Evolutionary conservation across 2,113 vertebrate genomes (phyloP).

Genomic region (Misgurnus mizolepis): DNA sequence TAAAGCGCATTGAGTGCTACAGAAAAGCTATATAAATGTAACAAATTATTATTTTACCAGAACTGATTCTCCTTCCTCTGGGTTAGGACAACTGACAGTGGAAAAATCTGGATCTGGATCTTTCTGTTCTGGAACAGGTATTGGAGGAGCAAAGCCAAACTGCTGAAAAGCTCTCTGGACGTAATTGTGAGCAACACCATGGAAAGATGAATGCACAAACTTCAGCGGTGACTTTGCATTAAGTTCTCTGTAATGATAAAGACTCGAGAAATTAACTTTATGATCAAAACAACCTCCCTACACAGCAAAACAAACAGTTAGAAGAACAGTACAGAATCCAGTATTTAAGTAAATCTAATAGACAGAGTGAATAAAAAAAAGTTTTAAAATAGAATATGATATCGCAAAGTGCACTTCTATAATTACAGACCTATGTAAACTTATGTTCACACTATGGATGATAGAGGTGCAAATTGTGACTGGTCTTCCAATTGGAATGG

Average conservation of each 20-base stretch:
- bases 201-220: constrained; percentile 93
- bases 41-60: constrained; percentile 74
- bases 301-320: too few relatives aligned
- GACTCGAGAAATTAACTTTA: not conserved
- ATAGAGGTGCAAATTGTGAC: too few relatives aligned
- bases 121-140: constrained; percentile 91
- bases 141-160: constrained; percentile 86
- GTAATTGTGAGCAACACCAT: constrained; percentile 89
- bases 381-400: too few relatives aligned
- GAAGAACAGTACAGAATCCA: too few relatives aligned
- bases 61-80: constrained; percentile 92
- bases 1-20: too few relatives aligned
- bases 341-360: too few relatives aligned
- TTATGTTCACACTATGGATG: too few relatives aligned
- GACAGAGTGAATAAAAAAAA: too few relatives aligned
- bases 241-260: constrained; percentile 72
- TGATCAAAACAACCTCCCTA: not conserved
- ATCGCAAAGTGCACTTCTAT: too few relatives aligned
- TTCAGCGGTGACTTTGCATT: constrained; percentile 79
- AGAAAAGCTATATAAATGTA: too few relatives aligned
- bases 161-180: constrained; percentile 85
- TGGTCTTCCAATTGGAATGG: too few relatives aligned
- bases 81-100: constrained; percentile 90
- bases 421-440: too few relatives aligned
- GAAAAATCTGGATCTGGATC: constrained; percentile 93